phyloP scores from a whole-genome alignment of 1,140 invertebrate genomes.

The Hetaerina americana region DNA sequence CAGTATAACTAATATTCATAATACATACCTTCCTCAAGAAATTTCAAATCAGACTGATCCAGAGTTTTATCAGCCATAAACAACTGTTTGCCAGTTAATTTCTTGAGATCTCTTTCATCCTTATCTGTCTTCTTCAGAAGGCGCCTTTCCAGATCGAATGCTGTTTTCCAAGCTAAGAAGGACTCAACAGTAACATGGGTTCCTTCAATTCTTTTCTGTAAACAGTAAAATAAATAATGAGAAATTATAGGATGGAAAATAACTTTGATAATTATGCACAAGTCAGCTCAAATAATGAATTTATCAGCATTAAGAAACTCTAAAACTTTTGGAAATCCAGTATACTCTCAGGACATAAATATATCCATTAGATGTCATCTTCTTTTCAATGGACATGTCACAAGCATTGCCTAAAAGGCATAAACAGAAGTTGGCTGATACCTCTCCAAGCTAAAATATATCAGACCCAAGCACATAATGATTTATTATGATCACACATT shows the following conservation, averaged over 20 bases:
- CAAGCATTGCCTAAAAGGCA: too few species aligned
- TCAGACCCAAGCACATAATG: too few species aligned
- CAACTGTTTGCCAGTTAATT: constrained; percentile 72
- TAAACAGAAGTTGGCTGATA: too few species aligned
- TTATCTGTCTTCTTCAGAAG: constrained; percentile 59
- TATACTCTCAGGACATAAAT: constrained; percentile 2
- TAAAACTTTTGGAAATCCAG: background rate
- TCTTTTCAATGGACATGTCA: too few species aligned
- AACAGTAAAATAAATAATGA: constrained; percentile 20
- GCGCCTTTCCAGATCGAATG: constrained; percentile 83
- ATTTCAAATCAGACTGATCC: constrained; percentile 90
- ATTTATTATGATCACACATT: too few species aligned
- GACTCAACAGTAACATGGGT: constrained; percentile 89
- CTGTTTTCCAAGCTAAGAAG: constrained; percentile 88
- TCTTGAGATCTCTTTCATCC: constrained; percentile 37
- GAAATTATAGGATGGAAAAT: background rate
- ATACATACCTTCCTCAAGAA: constrained; percentile 86
- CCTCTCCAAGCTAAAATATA: too few species aligned
- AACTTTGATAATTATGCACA: background rate
- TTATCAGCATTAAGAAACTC: background rate
- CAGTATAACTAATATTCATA: too few species aligned
- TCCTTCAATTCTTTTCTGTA: constrained; percentile 86
- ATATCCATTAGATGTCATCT: too few species aligned
- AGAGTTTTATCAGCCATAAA: constrained; percentile 85
- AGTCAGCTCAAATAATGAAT: background rate